Percentiles rank a stretch among this genome's conserved stretches.
phyloP scores from a whole-genome alignment of 2,797 vertebrate species.

The Macropodus opercularis region DNA sequence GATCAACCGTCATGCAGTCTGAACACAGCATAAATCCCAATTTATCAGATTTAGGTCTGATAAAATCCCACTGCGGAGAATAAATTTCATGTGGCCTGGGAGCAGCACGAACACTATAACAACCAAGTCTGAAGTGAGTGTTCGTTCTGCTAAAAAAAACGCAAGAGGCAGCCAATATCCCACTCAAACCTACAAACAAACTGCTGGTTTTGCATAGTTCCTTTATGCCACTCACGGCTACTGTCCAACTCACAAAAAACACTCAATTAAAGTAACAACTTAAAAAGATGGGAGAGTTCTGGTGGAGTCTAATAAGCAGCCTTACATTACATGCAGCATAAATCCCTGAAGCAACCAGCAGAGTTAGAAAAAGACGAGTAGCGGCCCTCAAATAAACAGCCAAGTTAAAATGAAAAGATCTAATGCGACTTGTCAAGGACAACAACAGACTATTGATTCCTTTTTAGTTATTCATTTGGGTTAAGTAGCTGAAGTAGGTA shows the following conservation, averaged over 20 bases:
- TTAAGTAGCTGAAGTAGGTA: slow-evolving; percentile 13
- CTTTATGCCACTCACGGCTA: too few species aligned
- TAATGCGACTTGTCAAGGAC: slow-evolving; percentile 8
- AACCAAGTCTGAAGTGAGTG: too few species aligned
- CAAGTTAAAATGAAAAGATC: not conserved
- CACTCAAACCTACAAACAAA: not conserved
- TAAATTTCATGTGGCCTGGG: too few species aligned
- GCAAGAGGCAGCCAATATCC: not conserved
- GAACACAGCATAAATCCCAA: too few species aligned
- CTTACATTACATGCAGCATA: not conserved
- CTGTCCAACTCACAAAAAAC: too few species aligned
- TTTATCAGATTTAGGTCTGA: too few species aligned
- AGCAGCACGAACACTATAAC: too few species aligned
- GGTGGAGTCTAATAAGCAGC: not conserved
- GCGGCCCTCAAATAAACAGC: not conserved
- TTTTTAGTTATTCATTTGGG: slow-evolving; percentile 14
- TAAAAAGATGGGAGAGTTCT: not conserved
- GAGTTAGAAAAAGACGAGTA: not conserved
- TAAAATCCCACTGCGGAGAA: too few species aligned
- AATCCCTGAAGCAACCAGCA: not conserved
- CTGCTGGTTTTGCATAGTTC: not conserved
- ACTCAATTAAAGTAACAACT: too few species aligned
- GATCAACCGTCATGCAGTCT: too few species aligned
- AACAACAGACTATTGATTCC: slow-evolving; percentile 25
- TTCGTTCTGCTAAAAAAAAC: too few species aligned